Evolutionary conservation across 2,888 invertebrate species (phyloP).

Genomic region (Chymomyza procnemis): DNA sequence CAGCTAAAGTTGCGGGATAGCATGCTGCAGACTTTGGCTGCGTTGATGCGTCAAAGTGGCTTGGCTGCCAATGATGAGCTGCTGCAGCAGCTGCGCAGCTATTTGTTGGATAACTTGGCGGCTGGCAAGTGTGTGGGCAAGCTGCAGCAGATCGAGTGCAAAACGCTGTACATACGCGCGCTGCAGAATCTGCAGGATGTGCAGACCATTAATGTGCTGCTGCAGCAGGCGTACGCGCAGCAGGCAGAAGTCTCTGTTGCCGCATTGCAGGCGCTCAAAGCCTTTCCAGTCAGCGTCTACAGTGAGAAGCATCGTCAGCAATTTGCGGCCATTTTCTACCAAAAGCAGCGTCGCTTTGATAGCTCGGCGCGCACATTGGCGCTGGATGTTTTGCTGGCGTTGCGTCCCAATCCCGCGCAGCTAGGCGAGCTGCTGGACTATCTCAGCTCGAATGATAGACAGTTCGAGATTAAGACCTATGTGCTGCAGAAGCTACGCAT

Average conservation of each 20-base stretch:
- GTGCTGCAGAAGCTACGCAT: conserved; percentile 82
- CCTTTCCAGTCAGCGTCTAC: conserved; percentile 78
- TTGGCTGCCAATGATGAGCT: conserved; percentile 61
- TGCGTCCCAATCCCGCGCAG: conserved; percentile 80
- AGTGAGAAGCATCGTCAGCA: conserved; percentile 78
- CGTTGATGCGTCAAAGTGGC: conserved; percentile 80
- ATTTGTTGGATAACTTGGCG: conserved; percentile 76
- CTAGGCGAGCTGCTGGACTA: conserved; percentile 80
- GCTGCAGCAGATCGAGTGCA: conserved; percentile 79
- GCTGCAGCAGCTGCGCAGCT: conserved; percentile 69
- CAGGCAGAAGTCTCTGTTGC: conserved; percentile 82
- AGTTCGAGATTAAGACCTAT: conserved; percentile 84
- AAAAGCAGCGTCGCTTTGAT: conserved; percentile 82
- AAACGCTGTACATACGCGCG: conserved; percentile 82
- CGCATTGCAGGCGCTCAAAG: conserved; percentile 84
- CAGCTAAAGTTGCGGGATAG: conserved; percentile 84
- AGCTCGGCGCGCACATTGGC: conserved; percentile 86
- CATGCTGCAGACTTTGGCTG: conserved; percentile 82
- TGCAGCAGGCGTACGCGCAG: conserved; percentile 80
- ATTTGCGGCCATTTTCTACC: conserved; percentile 82
- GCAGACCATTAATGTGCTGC: conserved; percentile 81
- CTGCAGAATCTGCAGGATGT: conserved; percentile 84
- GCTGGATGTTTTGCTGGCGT: conserved; percentile 84
- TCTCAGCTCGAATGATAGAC: conserved; percentile 79
- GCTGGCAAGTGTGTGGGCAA: conserved; percentile 77